Evolutionary conservation across 2,113 vertebrate species (phyloP), one percentile per base, ranked within the genome.

Genomic region (Eidolon helvum): DNA sequence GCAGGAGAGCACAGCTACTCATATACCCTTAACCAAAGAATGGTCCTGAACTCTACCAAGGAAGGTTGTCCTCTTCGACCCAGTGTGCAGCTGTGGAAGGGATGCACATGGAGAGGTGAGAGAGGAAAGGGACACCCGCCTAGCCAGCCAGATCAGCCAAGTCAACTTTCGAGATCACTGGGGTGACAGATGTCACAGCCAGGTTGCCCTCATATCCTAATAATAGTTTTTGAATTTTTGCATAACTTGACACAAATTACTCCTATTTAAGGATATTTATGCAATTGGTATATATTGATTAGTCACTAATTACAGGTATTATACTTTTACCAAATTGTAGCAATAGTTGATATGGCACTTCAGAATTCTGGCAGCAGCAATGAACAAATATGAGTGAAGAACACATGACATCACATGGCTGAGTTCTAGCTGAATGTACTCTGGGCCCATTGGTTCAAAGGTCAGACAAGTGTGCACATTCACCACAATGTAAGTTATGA

Each of bases 321-420:
- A 92, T 86, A 79, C 33, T 86, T 83, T 95, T 80, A 71, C 65
- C 89, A 87, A 90, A 65, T 3, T 91, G 35, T 63, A 94, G 35
- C 74, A 82, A 94, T 43, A 87, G 48, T 66, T 71, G 33, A 80
- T 57, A 55, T 9, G 22, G 53, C 45, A 77, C 59, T 97, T 83
- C 24, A 85, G 50, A 79, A 95, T 85, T 91, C 61, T 91, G 43
- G 95, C 2, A 80, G 65, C 50, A 82, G 18, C 50, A 59, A 69
- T 75, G 38, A 89, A 65, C 18, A 92, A 93, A 55, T 33, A 48
- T 38, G 35, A 85, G 38, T 30, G 15, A 84, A 65, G 77, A 72
- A 21, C 38, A 57, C 2, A 48, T 57, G 30, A 94, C 30, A 24
- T 26, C 19, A 57, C 28, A n/a, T 9, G 2, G 40, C 22, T 89